Base-by-base conservation (phyloP, 2,113 vertebrate genomes). In the Odontophorus gujanensis region DNA sequence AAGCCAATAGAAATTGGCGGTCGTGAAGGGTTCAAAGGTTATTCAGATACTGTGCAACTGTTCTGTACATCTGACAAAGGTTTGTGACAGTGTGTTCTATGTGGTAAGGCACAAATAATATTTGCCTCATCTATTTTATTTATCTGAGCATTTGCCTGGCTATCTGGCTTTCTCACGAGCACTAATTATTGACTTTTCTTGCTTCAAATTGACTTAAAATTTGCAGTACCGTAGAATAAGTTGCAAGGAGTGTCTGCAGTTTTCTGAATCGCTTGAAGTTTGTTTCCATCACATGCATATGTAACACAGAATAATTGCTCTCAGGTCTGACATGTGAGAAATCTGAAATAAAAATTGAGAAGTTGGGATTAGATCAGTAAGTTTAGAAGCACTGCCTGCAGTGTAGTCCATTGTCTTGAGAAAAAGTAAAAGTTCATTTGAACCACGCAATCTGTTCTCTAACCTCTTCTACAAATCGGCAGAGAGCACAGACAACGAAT, bases 121-220 rank as follows among this genome's bases (percentile, higher is more conserved):
- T 13, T 40, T 40, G 40, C 40, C 40, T 40, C 40, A 40, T 40
- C 40, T 40, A 40, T 40, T 40, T 40, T 40, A 40, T 40, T 40
- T 91, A 73, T 87, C 79, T 66, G 62, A 92, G 18, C 82, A 45
- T 95, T 95, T 89, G 53, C 63, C 59, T 80, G 75, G 45, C 53
- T 89, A 48, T 77, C 75, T 92, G 50, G 32, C 32, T 91, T 89
- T 87, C 61, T 85, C 45, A 69, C 50, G 59, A 50, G 62, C 25
- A 71, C 82, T 85, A 82, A 88, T 82, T 83, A 88, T 67, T 80
- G 51, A 34, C 50, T 81, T 85, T 55, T 55, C 59, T 66, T 85
- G 36, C 65, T 93, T 87, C 67, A 83, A 80, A 87, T 59, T 63
- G 63, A 80, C 55, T 91, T 94, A 45, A 85, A 82, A 90, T 80